Percentiles rank a stretch among this genome's conserved stretches.
phyloP scores from a whole-genome alignment of 2,888 invertebrate species.

The Drosophila basisetae region DNA sequence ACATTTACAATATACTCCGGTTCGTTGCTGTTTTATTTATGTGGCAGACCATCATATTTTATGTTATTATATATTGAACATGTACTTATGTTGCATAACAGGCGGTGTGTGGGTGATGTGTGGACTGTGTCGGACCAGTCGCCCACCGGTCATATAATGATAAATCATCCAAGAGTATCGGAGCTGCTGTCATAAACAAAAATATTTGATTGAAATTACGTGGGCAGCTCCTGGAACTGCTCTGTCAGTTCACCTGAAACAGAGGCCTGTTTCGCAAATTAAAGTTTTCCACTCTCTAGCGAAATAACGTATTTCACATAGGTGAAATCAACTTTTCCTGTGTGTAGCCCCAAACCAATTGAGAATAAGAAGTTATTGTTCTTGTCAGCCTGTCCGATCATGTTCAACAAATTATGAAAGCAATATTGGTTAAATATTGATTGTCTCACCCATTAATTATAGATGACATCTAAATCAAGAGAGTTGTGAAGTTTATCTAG shows the following conservation, averaged over 20 bases:
- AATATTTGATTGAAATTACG: constrained; percentile 73
- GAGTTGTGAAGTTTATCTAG: not conserved
- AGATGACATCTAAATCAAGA: not conserved
- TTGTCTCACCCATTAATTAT: constrained; percentile 21
- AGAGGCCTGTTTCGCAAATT: constrained; percentile 40
- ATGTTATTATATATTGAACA: constrained; percentile 75
- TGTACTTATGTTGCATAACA: constrained; percentile 73
- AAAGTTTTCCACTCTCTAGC: constrained; percentile 45
- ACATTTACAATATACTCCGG: constrained; percentile 39
- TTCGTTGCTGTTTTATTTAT: constrained; percentile 64
- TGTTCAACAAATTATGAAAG: constrained; percentile 12
- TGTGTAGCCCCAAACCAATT: constrained; percentile 6
- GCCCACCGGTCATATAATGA: constrained; percentile 63
- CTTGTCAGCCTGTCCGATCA: constrained; percentile 38
- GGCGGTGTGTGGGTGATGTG: not conserved
- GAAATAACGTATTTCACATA: constrained; percentile 33
- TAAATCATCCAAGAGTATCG: constrained; percentile 61
- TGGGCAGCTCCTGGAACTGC: constrained; percentile 37
- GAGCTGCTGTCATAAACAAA: constrained; percentile 70
- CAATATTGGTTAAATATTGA: constrained; percentile 10
- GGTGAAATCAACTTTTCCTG: constrained; percentile 56
- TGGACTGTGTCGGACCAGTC: not conserved
- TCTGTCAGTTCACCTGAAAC: constrained; percentile 51
- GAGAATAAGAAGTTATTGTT: constrained; percentile 33
- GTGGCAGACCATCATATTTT: constrained; percentile 70